phyloP scores from a whole-genome alignment of 2,113 vertebrate species.

The Actenoides lindsayi region DNA sequence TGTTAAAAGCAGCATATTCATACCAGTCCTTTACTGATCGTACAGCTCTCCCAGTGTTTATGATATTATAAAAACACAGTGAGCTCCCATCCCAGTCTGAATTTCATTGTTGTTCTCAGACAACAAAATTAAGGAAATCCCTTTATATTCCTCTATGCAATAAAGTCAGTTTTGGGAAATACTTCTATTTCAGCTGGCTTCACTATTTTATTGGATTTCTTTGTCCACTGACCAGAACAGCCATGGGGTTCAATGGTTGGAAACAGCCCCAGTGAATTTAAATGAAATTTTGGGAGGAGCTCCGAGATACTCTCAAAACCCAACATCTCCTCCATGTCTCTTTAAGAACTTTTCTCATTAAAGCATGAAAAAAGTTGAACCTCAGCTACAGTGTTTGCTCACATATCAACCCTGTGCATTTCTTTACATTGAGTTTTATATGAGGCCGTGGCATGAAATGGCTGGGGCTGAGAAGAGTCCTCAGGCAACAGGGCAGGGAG shows the following conservation, averaged over 20 bases:
- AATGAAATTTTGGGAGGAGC: not conserved
- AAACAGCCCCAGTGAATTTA: not conserved
- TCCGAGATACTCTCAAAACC: not conserved
- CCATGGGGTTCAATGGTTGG: not conserved
- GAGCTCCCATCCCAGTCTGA: not conserved
- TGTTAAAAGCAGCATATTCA: not conserved
- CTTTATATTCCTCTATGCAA: not conserved
- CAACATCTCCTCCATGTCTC: not conserved
- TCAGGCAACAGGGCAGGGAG: rapidly evolving
- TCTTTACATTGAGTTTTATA: not conserved
- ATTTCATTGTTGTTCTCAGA: not conserved
- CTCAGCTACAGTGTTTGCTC: not conserved
- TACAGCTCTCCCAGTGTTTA: not conserved
- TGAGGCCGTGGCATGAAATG: not conserved
- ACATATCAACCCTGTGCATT: not conserved
- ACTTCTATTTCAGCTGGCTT: not conserved
- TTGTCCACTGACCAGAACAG: not conserved
- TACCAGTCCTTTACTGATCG: not conserved
- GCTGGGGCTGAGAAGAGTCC: not conserved
- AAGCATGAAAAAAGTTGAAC: not conserved
- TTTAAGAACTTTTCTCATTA: constrained; percentile 9
- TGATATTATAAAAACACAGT: not conserved
- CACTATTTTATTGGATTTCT: not conserved
- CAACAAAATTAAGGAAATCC: not conserved
- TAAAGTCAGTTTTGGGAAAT: not conserved